Conservation (phyloP, 2,888 invertebrate species). For the Electrophaes corylata region DNA sequence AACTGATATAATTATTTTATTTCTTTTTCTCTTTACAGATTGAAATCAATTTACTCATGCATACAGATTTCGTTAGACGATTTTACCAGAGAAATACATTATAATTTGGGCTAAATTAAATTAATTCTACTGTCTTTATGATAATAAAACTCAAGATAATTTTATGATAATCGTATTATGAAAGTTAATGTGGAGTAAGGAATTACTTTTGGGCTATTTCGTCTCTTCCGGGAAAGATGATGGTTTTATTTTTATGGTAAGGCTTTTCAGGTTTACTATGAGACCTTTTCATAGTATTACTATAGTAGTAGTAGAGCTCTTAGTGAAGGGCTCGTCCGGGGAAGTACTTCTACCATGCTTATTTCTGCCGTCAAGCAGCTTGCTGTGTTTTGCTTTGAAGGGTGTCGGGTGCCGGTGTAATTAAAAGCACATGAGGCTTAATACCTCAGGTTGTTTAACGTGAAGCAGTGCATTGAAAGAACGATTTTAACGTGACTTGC, state of each 20-base stretch:
- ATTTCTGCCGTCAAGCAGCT: too few species aligned
- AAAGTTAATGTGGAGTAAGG: constrained; percentile 40
- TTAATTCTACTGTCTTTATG: constrained; percentile 37
- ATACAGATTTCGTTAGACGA: neutral
- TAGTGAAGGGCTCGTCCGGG: too few species aligned
- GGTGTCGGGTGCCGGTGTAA: too few species aligned
- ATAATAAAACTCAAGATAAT: constrained; percentile 28
- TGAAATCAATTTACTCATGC: neutral
- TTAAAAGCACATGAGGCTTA: too few species aligned
- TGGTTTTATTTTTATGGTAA: constrained; percentile 4
- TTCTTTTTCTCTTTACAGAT: neutral
- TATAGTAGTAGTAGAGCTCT: neutral
- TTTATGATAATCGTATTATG: constrained; percentile 39
- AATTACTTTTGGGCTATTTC: constrained; percentile 39
- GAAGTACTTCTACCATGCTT: too few species aligned
- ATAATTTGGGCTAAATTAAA: constrained; percentile 31
- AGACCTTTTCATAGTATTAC: neutral
- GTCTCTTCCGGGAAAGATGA: constrained; percentile 27
- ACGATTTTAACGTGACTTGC: too few species aligned
- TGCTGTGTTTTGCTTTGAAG: too few species aligned
- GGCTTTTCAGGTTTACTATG: neutral
- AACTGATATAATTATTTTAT: too few species aligned
- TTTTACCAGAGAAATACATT: constrained; percentile 21
- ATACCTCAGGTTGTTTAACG: too few species aligned
- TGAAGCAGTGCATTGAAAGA: too few species aligned